Conservation (phyloP, 2,888 invertebrate species). For the Saturnia pavonia region DNA sequence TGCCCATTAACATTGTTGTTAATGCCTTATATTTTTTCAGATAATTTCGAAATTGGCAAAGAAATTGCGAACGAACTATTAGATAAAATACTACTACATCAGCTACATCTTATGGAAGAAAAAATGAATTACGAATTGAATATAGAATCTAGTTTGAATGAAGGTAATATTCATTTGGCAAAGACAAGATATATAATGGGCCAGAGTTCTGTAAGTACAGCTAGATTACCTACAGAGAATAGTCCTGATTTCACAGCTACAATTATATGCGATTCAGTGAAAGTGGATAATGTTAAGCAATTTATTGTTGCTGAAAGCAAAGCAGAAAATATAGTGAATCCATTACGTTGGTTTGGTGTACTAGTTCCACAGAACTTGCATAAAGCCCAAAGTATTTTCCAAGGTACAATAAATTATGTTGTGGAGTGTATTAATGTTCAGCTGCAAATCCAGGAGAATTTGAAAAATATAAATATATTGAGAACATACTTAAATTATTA, state of each 20-base stretch:
- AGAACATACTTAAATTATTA: constrained; percentile 47
- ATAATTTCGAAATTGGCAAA: constrained; percentile 26
- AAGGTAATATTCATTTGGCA: constrained; percentile 88
- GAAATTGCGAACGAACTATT: constrained; percentile 81
- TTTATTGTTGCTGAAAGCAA: constrained; percentile 59
- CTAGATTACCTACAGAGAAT: constrained; percentile 87
- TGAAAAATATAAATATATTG: constrained; percentile 53
- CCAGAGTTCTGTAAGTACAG: constrained; percentile 85
- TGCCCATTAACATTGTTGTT: background rate
- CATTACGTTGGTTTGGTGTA: constrained; percentile 93
- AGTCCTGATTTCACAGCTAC: constrained; percentile 73
- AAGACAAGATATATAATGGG: constrained; percentile 91
- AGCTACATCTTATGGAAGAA: constrained; percentile 88
- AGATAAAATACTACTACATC: constrained; percentile 86
- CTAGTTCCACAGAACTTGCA: constrained; percentile 90
- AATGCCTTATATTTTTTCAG: background rate
- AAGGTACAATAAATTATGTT: constrained; percentile 84
- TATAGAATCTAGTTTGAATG: constrained; percentile 85
- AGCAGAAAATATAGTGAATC: constrained; percentile 77
- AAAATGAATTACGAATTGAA: constrained; percentile 85
- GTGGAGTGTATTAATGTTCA: constrained; percentile 88
- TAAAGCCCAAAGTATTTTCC: constrained; percentile 88
- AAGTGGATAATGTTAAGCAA: constrained; percentile 68
- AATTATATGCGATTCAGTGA: constrained; percentile 57
- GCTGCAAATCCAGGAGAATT: constrained; percentile 74